phyloP scores from a whole-genome alignment of 2,113 vertebrate species.

The Echinops telfairi region DNA sequence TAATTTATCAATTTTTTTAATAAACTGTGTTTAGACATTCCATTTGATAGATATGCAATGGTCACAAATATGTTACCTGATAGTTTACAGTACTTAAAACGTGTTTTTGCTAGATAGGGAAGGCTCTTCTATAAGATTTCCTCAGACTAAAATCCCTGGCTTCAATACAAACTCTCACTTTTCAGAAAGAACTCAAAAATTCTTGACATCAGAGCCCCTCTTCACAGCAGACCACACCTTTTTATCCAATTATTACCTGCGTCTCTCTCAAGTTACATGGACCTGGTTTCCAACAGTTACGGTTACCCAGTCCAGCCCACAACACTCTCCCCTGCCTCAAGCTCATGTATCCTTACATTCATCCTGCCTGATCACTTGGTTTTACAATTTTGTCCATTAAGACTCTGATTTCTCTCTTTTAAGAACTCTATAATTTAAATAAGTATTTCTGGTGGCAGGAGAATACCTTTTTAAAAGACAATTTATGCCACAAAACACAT shows the following conservation, averaged over 20 bases:
- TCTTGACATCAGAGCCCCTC: background rate
- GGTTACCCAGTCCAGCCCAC: background rate
- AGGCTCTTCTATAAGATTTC: slow-evolving; percentile 12
- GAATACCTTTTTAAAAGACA: slow-evolving; percentile 39
- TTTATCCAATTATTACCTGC: background rate
- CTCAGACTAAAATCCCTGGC: background rate
- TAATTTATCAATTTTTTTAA: no score
- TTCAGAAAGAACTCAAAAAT: background rate
- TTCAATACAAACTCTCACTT: background rate
- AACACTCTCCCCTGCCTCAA: background rate
- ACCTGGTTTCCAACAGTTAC: background rate
- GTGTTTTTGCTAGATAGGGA: background rate
- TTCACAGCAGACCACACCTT: background rate
- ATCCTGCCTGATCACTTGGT: background rate
- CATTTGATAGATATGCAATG: background rate
- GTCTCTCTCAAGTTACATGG: background rate
- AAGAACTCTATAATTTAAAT: slow-evolving; percentile 15
- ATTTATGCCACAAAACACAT: slow-evolving; percentile 44
- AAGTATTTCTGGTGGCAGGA: slow-evolving; percentile 37
- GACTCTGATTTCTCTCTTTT: slow-evolving; percentile 1
- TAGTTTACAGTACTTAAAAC: slow-evolving; percentile 24
- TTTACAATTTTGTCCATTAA: slow-evolving; percentile 45
- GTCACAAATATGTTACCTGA: background rate
- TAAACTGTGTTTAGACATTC: background rate
- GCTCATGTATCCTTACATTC: background rate